phyloP scores from a whole-genome alignment of 1,140 invertebrate genomes.

The Platyscapa corneri region DNA sequence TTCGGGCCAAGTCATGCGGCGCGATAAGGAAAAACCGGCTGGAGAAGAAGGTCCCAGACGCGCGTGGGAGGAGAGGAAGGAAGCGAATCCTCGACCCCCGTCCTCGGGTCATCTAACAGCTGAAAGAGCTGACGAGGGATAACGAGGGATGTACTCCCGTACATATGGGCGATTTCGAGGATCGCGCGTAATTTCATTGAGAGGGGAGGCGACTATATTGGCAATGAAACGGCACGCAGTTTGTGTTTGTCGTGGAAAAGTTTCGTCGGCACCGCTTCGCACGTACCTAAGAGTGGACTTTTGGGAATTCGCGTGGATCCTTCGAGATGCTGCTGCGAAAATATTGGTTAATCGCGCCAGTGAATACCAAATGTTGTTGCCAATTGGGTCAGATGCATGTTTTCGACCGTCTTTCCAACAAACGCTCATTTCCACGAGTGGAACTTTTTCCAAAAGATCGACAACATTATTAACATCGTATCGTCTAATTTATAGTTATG shows the following conservation, averaged over 20 bases:
- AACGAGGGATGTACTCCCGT: background rate
- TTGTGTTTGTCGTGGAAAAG: background rate
- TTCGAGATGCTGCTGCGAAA: background rate
- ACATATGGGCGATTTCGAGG: background rate
- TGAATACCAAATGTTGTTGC: background rate
- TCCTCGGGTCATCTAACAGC: background rate
- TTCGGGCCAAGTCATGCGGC: too few species aligned
- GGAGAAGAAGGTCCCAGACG: too few species aligned
- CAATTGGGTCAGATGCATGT: background rate
- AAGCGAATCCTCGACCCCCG: background rate
- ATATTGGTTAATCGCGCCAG: background rate
- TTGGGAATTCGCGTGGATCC: background rate
- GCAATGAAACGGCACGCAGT: background rate
- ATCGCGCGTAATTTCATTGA: background rate
- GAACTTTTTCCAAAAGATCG: too few species aligned
- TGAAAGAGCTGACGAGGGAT: background rate
- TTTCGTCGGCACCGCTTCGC: background rate
- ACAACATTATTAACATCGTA: too few species aligned
- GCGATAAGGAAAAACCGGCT: too few species aligned
- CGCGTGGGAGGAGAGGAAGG: background rate
- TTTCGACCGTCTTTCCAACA: background rate
- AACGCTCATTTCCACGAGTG: too few species aligned
- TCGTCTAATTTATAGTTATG: too few species aligned
- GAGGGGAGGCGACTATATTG: background rate
- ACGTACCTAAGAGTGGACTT: too few species aligned